These are phyloP conservation scores for Embidobia sp. DNA, from an alignment of 2,888 invertebrate genomes.

Conservation along the genomic window DNA sequence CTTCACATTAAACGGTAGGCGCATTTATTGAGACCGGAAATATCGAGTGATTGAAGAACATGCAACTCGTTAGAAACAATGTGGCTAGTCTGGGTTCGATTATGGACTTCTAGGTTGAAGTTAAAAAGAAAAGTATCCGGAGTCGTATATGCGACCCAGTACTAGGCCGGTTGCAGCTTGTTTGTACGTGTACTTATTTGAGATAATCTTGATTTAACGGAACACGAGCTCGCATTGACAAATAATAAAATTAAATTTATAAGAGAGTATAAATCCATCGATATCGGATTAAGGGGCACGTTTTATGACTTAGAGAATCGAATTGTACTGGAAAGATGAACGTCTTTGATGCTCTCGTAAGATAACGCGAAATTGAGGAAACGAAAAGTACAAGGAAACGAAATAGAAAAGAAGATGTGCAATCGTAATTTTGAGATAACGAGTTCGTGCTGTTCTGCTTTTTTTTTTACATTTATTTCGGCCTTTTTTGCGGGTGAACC, in stretches of 20 bases:
- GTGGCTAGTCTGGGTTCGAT: constrained; percentile 31
- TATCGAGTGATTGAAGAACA: constrained; percentile 31
- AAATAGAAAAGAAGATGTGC: constrained; percentile 13
- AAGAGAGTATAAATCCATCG: constrained; percentile 39
- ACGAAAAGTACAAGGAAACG: neutral
- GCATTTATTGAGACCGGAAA: constrained; percentile 24
- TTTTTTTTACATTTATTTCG: no score
- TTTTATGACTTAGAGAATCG: constrained; percentile 27
- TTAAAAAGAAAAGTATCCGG: constrained; percentile 41
- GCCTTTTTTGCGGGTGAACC: no score
- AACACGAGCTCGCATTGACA: constrained; percentile 19
- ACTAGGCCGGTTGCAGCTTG: constrained; percentile 15
- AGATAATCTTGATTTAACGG: constrained; percentile 46
- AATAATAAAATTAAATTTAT: constrained; percentile 51
- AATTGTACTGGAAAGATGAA: constrained; percentile 6
- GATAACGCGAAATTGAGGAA: constrained; percentile 3
- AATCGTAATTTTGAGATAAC: neutral
- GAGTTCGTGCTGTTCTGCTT: neutral
- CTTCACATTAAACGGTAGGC: no score
- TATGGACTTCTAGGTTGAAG: constrained; percentile 23
- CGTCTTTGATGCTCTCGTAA: constrained; percentile 12
- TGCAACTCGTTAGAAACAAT: constrained; percentile 52
- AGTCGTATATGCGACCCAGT: constrained; percentile 19
- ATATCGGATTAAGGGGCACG: constrained; percentile 13
- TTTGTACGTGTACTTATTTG: constrained; percentile 43